Percentiles rank a stretch among this genome's conserved stretches.
phyloP scores from a whole-genome alignment of 1,140 invertebrate genomes.

The Aphelenchoides fujianensis region DNA sequence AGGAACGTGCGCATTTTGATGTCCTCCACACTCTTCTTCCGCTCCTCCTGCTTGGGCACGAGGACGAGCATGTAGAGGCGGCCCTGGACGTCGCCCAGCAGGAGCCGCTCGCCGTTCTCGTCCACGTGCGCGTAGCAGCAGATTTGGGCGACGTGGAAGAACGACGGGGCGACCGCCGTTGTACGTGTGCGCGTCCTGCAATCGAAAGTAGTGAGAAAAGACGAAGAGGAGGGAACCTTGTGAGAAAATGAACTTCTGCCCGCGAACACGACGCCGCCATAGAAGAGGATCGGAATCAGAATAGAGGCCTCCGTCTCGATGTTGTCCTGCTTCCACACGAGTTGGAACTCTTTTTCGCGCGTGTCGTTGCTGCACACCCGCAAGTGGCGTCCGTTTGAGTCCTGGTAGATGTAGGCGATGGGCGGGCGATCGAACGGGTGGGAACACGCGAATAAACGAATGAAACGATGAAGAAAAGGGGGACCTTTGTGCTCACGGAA shows the following conservation, averaged over 20 bases:
- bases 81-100: slow-evolving; percentile 89
- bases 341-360: slow-evolving; percentile 89
- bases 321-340: slow-evolving; percentile 95
- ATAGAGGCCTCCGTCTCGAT: slow-evolving; percentile 93
- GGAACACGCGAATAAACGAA: slow-evolving; percentile 54
- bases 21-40: slow-evolving; percentile 76
- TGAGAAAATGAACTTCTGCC: slow-evolving; percentile 96
- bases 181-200: slow-evolving; percentile 33
- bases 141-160: slow-evolving; percentile 80
- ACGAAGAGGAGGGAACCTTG: too few relatives aligned
- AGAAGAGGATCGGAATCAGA: slow-evolving; percentile 85
- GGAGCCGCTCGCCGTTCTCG: slow-evolving; percentile 80
- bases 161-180: slow-evolving; percentile 38
- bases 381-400: slow-evolving; percentile 79
- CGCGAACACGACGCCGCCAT: slow-evolving; percentile 85
- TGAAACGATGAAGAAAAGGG: too few relatives aligned
- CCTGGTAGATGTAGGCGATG: slow-evolving; percentile 91
- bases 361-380: slow-evolving; percentile 94
- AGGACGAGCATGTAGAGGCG: slow-evolving; percentile 93
- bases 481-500: slow-evolving; percentile 49
- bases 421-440: slow-evolving; percentile 70
- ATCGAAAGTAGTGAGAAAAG: too few relatives aligned
- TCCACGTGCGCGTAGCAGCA: slow-evolving; percentile 92
- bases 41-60: slow-evolving; percentile 76
- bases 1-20: too few relatives aligned